Conservation (phyloP, 2,113 vertebrate species). For the Solenodon paradoxus region DNA sequence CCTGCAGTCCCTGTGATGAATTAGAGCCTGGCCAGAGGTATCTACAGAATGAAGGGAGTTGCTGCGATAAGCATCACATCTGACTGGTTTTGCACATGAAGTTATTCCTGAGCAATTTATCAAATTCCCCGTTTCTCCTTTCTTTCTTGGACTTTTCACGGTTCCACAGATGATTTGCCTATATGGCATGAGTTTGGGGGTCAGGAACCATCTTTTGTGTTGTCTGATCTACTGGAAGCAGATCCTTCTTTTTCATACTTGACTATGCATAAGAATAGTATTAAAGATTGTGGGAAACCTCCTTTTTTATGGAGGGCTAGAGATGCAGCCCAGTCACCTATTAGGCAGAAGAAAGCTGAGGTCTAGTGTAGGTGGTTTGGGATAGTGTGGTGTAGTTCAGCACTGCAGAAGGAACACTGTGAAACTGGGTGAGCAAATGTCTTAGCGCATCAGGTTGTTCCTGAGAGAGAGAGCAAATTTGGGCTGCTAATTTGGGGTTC, state of each 20-base stretch:
- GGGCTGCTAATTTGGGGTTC: not conserved
- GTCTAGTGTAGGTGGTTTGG: too few relatives aligned
- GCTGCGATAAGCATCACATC: not conserved
- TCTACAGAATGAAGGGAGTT: not conserved
- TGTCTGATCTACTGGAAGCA: not conserved
- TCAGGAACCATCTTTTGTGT: not conserved
- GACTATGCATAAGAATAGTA: accelerated
- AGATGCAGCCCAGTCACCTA: not conserved
- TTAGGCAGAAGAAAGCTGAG: not conserved
- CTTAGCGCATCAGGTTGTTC: too few relatives aligned
- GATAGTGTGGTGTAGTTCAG: not conserved
- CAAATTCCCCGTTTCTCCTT: not conserved
- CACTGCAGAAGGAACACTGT: not conserved
- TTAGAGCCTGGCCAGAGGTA: not conserved
- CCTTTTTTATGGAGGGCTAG: not conserved
- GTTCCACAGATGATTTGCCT: not conserved
- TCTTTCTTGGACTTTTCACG: not conserved
- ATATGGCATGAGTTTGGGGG: not conserved
- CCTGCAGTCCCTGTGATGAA: accelerated
- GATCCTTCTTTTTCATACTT: not conserved
- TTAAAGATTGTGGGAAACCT: accelerated
- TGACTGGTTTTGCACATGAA: not conserved
- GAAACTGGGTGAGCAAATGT: not conserved
- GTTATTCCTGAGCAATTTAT: not conserved
- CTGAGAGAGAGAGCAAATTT: not conserved